These are phyloP conservation scores for Meteorus cinctellus DNA, from an alignment of 2,888 invertebrate species.

Conservation along the genomic window DNA sequence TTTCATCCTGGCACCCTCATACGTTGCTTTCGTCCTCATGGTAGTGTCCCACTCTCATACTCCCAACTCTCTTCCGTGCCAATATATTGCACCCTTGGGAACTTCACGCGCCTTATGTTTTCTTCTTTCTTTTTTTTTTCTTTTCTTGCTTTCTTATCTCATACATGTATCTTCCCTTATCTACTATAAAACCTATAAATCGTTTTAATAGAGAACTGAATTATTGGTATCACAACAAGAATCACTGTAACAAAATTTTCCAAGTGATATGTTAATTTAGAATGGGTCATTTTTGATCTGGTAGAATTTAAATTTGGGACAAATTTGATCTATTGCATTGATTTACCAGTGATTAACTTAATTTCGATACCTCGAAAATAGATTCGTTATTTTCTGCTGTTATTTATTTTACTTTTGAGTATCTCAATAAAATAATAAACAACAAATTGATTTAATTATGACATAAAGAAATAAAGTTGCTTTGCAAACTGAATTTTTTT, in stretches of 20 bases:
- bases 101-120: background rate
- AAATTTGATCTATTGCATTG: no score
- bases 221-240: background rate
- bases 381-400: no score
- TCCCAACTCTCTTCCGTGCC: conserved; percentile 26
- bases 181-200: conserved; percentile 10
- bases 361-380: no score
- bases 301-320: no score
- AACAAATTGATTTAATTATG: no score
- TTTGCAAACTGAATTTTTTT: no score
- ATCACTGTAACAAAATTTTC: background rate
- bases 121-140: background rate
- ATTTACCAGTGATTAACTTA: no score
- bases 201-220: background rate
- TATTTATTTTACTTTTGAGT: no score
- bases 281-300: background rate
- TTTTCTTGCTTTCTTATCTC: background rate
- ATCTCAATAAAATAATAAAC: no score
- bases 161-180: background rate
- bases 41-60: background rate
- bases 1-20: background rate
- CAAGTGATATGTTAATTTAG: background rate
- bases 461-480: no score
- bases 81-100: conserved; percentile 26
- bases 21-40: background rate